Evolutionary conservation across 2,888 invertebrate species (phyloP), one percentile per base, ranked within the genome.

Genomic region (Protodeltote pygarga): DNA sequence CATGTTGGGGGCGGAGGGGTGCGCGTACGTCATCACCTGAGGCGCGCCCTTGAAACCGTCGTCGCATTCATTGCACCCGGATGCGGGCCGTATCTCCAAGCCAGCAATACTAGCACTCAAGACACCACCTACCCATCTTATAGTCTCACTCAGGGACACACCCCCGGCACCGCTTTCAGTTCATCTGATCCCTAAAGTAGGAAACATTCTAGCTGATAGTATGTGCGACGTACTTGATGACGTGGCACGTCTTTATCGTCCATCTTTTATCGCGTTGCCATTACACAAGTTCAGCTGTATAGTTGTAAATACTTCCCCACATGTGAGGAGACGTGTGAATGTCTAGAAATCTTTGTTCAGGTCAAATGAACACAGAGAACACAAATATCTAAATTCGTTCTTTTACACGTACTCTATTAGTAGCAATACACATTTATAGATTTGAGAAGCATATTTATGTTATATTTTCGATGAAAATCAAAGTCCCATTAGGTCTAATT

Each of bases 61-160:
- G 87, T 87, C 89, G 91, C 91, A 92, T 91, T 92, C 92, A 90
- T 89, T 92, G 92, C 92, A 92, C 91, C 87, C 90, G 89, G 89
- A 90, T 89, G 88, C 89, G 87, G 85, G 83, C 73, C 79, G 82
- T 85, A 89, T 87, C 84, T 85, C 81, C 70, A 65, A 81, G 79
- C 75, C 77, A 81, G 78, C 85, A 82, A 81, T 81, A 79, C 79
- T 59, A 73, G 74, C 77, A 77, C 81, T 79, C 79, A 80, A 87
- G 82, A 83, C 77, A 71, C 78, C 71, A 71, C 79, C 73, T 77
- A 79, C 69, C 71, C 65, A 73, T 52, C 50, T 55, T 52, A 46
- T 58, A 64, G 57, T 64, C 65, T 65, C 58, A 54, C 65, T 65
- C 58, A 54, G 53, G 39, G 50, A 59, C 34, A 46, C 41, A 52